These are phyloP conservation scores for Uloborus diversus DNA, from an alignment of 1,140 invertebrate species.

Conservation along the genomic window DNA sequence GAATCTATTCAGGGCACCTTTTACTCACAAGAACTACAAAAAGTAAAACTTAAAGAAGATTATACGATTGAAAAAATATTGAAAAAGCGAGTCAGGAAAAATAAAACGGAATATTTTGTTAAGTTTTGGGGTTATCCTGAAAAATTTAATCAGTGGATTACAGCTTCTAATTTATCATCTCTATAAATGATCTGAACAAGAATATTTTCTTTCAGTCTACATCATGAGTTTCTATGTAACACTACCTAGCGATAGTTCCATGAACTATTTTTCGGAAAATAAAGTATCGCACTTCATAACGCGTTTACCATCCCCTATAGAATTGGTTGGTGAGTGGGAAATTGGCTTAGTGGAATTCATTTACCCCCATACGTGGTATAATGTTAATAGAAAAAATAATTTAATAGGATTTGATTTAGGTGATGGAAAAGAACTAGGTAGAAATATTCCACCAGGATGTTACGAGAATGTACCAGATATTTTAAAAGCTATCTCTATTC, in stretches of 20 bases:
- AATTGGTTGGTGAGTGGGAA: neutral
- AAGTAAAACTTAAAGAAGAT: neutral
- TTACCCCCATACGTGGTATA: neutral
- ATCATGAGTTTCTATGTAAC: slow-evolving; percentile 2
- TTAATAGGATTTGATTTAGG: neutral
- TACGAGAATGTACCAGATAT: neutral
- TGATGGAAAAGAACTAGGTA: neutral
- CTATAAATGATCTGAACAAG: slow-evolving; percentile 47
- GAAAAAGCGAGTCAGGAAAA: neutral
- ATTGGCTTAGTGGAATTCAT: neutral
- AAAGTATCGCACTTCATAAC: neutral
- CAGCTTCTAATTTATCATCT: slow-evolving; percentile 40
- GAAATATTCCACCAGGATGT: neutral
- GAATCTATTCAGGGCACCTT: slow-evolving; percentile 33
- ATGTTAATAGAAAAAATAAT: neutral
- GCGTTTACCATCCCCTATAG: neutral
- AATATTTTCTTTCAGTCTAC: neutral
- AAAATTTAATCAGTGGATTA: neutral
- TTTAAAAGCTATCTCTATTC: neutral
- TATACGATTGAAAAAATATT: neutral
- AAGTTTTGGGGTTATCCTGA: neutral
- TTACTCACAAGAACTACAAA: slow-evolving; percentile 22
- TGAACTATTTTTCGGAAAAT: neutral
- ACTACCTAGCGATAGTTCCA: neutral
- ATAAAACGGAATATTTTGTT: neutral